phyloP scores from a whole-genome alignment of 2,888 invertebrate species.

The Digitonthophagus gazella region DNA sequence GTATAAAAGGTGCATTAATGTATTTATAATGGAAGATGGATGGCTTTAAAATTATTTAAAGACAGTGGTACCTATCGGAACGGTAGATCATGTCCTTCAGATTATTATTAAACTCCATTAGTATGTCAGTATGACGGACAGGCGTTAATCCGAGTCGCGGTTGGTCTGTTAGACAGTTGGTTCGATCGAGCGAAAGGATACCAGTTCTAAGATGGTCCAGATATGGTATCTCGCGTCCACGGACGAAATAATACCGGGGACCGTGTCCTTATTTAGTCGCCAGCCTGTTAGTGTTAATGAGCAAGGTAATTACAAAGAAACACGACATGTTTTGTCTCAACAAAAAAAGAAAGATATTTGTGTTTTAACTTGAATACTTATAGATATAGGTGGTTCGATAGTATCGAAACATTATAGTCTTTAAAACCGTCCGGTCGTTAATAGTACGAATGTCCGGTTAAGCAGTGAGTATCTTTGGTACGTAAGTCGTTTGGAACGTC shows the following conservation, averaged over 20 bases:
- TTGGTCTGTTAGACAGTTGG: background rate
- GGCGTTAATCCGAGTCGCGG: background rate
- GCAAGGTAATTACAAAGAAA: background rate
- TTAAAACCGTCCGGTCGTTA: too few relatives aligned
- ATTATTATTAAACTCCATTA: background rate
- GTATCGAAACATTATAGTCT: too few relatives aligned
- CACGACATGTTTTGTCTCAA: background rate
- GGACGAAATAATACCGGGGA: background rate
- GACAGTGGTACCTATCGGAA: background rate
- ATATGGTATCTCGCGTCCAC: background rate
- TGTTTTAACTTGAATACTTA: too few relatives aligned
- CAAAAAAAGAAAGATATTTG: too few relatives aligned
- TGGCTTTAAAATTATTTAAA: background rate
- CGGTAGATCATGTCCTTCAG: background rate
- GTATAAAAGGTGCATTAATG: background rate
- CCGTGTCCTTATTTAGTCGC: background rate
- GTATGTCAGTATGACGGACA: background rate
- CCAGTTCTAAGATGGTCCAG: background rate
- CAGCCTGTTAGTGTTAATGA: background rate
- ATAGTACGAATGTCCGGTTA: too few relatives aligned
- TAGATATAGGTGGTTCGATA: too few relatives aligned
- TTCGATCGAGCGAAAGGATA: background rate
- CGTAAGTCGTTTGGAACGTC: background rate
- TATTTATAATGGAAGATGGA: background rate
- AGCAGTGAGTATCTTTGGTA: background rate